Conservation (phyloP, 2,113 vertebrate species). For the Anseranas semipalmata region DNA sequence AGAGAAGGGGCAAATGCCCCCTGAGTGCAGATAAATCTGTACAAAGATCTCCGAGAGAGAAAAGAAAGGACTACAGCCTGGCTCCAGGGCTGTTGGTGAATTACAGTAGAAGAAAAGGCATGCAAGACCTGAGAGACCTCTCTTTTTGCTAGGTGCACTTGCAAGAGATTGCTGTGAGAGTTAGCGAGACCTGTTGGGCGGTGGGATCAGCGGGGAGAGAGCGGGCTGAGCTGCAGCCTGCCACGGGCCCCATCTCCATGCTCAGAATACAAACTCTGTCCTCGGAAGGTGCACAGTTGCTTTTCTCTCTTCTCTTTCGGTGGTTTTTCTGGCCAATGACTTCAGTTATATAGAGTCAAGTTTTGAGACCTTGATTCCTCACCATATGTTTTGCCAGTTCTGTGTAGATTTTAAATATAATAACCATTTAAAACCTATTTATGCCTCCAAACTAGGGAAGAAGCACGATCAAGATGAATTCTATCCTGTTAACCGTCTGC, state of each 20-base stretch:
- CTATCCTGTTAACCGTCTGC: background rate
- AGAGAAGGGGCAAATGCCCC: background rate
- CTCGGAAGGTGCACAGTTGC: background rate
- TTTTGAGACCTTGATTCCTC: background rate
- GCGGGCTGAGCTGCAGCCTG: background rate
- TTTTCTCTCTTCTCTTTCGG: background rate
- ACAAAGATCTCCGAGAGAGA: background rate
- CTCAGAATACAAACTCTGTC: background rate
- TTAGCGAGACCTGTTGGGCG: background rate
- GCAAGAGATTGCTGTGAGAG: background rate
- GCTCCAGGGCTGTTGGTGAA: background rate
- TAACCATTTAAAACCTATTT: background rate
- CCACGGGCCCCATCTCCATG: background rate
- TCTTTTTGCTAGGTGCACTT: background rate
- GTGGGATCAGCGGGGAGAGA: background rate
- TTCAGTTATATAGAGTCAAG: background rate
- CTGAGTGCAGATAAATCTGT: background rate
- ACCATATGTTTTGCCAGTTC: fast-evolving
- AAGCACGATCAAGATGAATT: slow-evolving; percentile 57
- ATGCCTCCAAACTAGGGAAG: background rate
- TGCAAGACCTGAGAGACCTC: background rate
- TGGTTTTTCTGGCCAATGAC: background rate
- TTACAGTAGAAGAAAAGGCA: background rate
- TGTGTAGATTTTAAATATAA: background rate
- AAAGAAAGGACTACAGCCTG: background rate